Evolutionary conservation across 92 coral and sea anemone genomes (phyloP).

Genomic region (Porites divaricata): DNA sequence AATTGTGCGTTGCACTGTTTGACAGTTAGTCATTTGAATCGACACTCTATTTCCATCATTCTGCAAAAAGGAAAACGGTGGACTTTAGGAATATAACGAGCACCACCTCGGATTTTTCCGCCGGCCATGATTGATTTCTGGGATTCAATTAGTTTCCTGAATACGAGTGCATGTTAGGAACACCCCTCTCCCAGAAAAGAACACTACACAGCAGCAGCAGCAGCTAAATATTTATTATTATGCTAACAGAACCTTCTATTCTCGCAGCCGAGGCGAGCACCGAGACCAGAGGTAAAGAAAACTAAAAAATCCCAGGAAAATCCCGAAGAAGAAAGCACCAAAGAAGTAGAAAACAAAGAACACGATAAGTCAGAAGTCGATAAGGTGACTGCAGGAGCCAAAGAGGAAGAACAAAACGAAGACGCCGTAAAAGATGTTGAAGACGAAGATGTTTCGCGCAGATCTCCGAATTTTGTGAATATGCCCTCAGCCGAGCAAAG

Average conservation of each 20-base stretch:
- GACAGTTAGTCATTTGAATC: no score
- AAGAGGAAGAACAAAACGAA: neutral
- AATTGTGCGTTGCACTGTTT: no score
- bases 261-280: conserved; percentile 22
- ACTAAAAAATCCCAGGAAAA: conserved; percentile 32
- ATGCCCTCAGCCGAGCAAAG: conserved; percentile 12
- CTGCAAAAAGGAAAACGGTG: no score
- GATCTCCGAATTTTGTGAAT: conserved; percentile 16
- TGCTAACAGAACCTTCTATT: neutral
- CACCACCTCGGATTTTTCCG: no score
- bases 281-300: conserved; percentile 19
- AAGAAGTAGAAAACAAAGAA: conserved; percentile 10
- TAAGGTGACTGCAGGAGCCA: neutral
- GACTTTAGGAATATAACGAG: no score
- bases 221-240: no score
- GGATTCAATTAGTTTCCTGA: no score
- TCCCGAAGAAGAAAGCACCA: conserved; percentile 10
- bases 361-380: neutral
- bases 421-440: neutral
- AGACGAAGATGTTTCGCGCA: neutral
- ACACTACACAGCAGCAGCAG: neutral
- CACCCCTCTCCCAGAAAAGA: no score
- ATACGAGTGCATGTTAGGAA: no score
- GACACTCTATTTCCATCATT: no score
- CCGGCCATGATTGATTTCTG: no score